Conservation (phyloP, 2,113 vertebrate genomes). For the Solea solea region DNA sequence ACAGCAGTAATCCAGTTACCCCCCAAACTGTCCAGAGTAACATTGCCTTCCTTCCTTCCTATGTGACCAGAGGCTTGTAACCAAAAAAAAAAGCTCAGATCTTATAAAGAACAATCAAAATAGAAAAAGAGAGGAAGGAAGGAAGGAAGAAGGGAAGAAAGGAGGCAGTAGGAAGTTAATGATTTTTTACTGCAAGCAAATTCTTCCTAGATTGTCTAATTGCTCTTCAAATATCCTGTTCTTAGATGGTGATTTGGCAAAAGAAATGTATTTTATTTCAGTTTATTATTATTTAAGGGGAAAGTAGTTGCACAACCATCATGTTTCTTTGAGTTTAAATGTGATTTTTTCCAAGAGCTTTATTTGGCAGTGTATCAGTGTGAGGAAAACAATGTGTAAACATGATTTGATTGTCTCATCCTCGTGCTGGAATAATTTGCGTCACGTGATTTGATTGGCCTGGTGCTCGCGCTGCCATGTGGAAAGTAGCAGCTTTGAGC, state of each 20-base stretch:
- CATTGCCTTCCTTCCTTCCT: neutral
- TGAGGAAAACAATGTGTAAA: too few relatives aligned
- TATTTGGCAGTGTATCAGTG: too few relatives aligned
- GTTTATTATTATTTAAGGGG: too few relatives aligned
- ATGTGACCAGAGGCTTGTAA: neutral
- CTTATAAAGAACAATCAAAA: conserved; percentile 1
- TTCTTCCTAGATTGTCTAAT: neutral
- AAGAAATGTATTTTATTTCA: neutral
- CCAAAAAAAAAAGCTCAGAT: conserved; percentile 16
- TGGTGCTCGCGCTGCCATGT: too few relatives aligned
- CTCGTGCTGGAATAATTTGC: too few relatives aligned
- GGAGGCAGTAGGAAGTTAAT: too few relatives aligned
- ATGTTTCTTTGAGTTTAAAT: too few relatives aligned
- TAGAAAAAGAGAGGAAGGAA: conserved; percentile 4
- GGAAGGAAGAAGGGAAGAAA: neutral
- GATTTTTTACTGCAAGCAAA: conserved; percentile 4
- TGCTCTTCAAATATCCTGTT: neutral
- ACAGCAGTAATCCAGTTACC: conserved; percentile 23
- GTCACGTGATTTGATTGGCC: too few relatives aligned
- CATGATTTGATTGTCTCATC: too few relatives aligned
- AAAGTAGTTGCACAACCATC: too few relatives aligned
- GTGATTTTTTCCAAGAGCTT: too few relatives aligned
- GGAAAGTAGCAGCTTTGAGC: too few relatives aligned
- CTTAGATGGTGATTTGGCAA: neutral
- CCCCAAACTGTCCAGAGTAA: conserved; percentile 36